Conservation (phyloP, 2,888 invertebrate genomes). For the Euproctis similis region DNA sequence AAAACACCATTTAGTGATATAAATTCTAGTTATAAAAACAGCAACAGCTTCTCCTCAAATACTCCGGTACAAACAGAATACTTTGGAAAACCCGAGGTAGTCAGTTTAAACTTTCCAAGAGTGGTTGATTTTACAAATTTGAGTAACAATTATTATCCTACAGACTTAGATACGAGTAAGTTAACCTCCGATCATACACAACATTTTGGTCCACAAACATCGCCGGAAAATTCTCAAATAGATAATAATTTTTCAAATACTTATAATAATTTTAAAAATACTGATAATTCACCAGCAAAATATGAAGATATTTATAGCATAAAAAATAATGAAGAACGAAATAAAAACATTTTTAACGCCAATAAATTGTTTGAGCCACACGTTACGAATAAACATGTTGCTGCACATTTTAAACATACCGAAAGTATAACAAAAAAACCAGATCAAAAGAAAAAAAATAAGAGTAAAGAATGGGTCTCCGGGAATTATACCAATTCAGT, state of each 20-base stretch:
- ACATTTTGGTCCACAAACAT: conserved; percentile 25
- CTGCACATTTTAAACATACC: conserved; percentile 27
- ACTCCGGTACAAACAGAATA: conserved; percentile 35
- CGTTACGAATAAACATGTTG: conserved; percentile 26
- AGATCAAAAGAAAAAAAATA: conserved; percentile 48
- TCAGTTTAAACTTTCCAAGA: conserved; percentile 46
- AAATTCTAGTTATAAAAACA: conserved; percentile 31
- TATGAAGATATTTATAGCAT: conserved; percentile 27
- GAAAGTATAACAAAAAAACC: conserved; percentile 26
- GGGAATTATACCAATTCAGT: conserved; percentile 32
- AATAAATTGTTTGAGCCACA: conserved; percentile 26
- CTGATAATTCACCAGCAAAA: conserved; percentile 21
- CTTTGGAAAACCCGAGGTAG: conserved; percentile 27
- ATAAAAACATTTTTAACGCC: conserved; percentile 26
- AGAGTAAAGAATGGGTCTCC: conserved; percentile 38
- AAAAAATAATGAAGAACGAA: conserved; percentile 29
- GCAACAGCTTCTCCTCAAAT: conserved; percentile 28
- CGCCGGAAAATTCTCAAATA: conserved; percentile 23
- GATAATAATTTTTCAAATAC: conserved; percentile 28
- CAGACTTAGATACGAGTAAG: conserved; percentile 42
- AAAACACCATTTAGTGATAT: conserved; percentile 36
- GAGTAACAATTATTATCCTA: conserved; percentile 40
- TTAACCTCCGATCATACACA: conserved; percentile 31
- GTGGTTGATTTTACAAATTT: conserved; percentile 59
- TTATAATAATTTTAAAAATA: conserved; percentile 29